Base-by-base conservation (phyloP, 2,797 vertebrate species). In the Thunnus albacares region DNA sequence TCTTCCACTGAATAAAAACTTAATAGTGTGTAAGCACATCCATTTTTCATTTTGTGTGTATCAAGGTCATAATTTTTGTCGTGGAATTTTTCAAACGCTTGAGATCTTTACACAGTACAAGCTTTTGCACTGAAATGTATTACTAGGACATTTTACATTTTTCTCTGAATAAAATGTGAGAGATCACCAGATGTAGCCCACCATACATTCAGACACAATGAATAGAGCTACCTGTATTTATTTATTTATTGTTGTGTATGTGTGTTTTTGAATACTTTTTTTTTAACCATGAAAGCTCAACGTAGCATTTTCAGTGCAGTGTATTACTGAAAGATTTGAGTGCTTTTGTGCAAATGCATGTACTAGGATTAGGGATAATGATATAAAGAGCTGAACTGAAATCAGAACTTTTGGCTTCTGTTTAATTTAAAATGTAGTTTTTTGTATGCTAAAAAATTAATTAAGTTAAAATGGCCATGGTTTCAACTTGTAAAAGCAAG, bases 31-130 rank as follows among this genome's bases (percentile, higher is more conserved):
- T 47, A 59, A 66, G 49, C 10, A 55, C 6, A 63, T 60, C 13
- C 33, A 49, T 72, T 77, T 45, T 80, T 56, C 17, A 72, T 51
- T 47, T 49, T 55, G 30, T 28, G 2, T 61, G n/a, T 70, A 47
- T 51, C 51, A 58, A 71, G 41, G 72, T 60, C 35, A 53, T 30
- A 28, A 4, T 28, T 73, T 72, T 70, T 49, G 3, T 1, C 56
- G 6, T 57, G 45, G 3, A 43, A 1, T 47, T 79, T 61, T 64
- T 59, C 2, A 15, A 41, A 66, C 18, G 3, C 6, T 7, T 62
- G 14, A 62, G 20, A 30, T 22, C 1, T 70, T 71, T 58, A 33
- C 15, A 57, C 12, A 64, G 35, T 66, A 18, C 26, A 64, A 24
- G 53, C 3, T 60, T 70, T 82, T 59, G 14, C 20, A 9, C 5